phyloP scores from a whole-genome alignment of 2,113 vertebrate species.

The Eolophus roseicapilla region DNA sequence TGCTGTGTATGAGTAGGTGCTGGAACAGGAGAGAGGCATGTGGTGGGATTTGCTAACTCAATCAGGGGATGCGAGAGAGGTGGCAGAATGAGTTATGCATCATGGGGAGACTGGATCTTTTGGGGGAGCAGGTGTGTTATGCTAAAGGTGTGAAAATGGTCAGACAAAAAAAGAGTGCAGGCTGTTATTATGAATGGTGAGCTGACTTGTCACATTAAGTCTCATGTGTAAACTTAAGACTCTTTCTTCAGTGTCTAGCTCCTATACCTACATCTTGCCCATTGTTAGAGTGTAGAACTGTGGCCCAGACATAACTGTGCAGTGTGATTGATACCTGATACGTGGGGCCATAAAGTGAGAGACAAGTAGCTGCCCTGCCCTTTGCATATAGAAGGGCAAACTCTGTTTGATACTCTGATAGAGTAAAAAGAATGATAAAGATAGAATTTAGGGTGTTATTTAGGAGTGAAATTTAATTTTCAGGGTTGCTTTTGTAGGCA shows the following conservation, averaged over 20 bases:
- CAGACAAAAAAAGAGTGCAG: not conserved
- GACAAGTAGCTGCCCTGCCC: not conserved
- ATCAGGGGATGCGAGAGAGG: not conserved
- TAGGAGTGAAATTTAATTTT: not conserved
- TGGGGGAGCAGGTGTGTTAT: not conserved
- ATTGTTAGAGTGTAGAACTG: not conserved
- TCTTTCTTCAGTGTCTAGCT: not conserved
- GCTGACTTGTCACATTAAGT: not conserved
- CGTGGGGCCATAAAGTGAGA: not conserved
- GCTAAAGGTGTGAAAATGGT: not conserved
- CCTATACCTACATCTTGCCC: not conserved
- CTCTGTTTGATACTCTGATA: not conserved
- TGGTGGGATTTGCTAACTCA: not conserved
- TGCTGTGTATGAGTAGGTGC: not conserved
- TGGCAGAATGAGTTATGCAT: accelerated
- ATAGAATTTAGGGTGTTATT: not conserved
- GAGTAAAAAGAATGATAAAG: not conserved
- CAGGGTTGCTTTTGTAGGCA: not conserved
- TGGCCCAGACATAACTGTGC: not conserved
- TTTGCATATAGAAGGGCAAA: not conserved
- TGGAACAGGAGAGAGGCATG: not conserved
- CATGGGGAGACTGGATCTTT: not conserved
- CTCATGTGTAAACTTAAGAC: not conserved
- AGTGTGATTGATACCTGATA: not conserved
- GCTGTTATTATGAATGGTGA: not conserved